Conservation (phyloP, 2,888 invertebrate species). For the Eurytoma californica region DNA sequence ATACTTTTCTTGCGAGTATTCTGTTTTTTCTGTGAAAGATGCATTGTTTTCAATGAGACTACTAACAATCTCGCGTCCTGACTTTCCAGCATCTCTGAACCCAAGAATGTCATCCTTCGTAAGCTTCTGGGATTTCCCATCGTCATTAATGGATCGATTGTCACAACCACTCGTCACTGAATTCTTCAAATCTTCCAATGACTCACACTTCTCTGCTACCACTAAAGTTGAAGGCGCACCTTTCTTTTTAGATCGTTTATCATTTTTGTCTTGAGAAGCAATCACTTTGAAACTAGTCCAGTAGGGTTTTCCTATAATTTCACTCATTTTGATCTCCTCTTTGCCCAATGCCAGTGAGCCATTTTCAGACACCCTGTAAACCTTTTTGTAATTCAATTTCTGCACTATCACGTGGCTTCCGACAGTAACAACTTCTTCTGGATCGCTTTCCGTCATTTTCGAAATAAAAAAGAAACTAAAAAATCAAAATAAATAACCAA, state of each 20-base stretch:
- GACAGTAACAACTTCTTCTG: conserved; percentile 77
- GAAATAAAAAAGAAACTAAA: neutral
- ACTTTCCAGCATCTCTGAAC: conserved; percentile 85
- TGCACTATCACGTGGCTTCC: conserved; percentile 87
- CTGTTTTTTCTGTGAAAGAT: conserved; percentile 93
- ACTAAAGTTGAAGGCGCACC: conserved; percentile 61
- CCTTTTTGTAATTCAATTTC: conserved; percentile 85
- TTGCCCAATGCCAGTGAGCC: conserved; percentile 82
- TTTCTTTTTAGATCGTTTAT: conserved; percentile 52
- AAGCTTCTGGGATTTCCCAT: conserved; percentile 87
- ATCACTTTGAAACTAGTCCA: conserved; percentile 87
- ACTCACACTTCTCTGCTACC: conserved; percentile 77
- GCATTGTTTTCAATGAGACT: conserved; percentile 93
- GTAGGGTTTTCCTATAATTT: conserved; percentile 82
- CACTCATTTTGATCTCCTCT: conserved; percentile 82
- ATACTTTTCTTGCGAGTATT: conserved; percentile 95
- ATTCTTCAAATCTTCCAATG: conserved; percentile 81
- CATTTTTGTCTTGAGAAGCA: conserved; percentile 12
- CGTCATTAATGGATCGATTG: conserved; percentile 89
- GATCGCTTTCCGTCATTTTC: conserved; percentile 45
- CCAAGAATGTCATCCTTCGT: conserved; percentile 89
- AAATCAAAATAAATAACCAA: conserved; percentile 29
- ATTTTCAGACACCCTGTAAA: conserved; percentile 83
- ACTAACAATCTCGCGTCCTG: conserved; percentile 89
- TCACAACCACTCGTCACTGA: conserved; percentile 83